phyloP scores from a whole-genome alignment of 2,797 vertebrate species.

The Tauraco hartlaubi region DNA sequence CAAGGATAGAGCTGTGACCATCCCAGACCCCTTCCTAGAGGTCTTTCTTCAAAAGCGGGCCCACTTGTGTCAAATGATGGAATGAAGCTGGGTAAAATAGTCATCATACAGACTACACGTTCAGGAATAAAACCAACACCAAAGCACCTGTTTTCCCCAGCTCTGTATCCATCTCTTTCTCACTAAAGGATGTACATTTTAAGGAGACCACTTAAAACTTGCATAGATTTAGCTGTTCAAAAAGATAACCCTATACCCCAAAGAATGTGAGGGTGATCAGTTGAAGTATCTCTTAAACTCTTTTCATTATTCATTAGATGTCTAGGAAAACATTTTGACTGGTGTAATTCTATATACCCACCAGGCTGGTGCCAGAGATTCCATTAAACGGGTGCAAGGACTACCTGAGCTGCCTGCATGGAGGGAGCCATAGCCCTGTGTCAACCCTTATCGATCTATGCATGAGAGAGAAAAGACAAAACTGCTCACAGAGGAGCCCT shows the following conservation, averaged over 20 bases:
- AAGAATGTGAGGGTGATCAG: not conserved
- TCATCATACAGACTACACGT: not conserved
- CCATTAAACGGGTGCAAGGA: constrained; percentile 46
- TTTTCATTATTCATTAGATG: constrained; percentile 62
- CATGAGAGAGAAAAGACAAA: not conserved
- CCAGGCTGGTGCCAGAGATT: constrained; percentile 22
- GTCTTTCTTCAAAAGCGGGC: not conserved
- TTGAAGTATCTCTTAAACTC: constrained; percentile 30
- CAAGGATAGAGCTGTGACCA: not conserved
- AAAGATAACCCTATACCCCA: not conserved
- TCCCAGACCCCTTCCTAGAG: not conserved
- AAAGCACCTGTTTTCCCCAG: not conserved
- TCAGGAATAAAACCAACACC: not conserved
- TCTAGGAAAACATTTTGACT: constrained; percentile 62
- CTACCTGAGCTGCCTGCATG: constrained; percentile 15
- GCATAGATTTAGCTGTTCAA: not conserved
- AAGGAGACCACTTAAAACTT: not conserved
- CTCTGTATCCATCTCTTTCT: not conserved
- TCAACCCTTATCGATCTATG: not conserved
- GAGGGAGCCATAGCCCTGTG: not conserved
- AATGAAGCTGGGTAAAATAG: not conserved
- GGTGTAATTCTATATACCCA: constrained; percentile 53
- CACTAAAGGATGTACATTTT: not conserved
- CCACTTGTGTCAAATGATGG: not conserved
- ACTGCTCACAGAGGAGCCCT: not conserved